Conservation (phyloP, 2,888 invertebrate genomes). For the Melieria crassipennis region DNA sequence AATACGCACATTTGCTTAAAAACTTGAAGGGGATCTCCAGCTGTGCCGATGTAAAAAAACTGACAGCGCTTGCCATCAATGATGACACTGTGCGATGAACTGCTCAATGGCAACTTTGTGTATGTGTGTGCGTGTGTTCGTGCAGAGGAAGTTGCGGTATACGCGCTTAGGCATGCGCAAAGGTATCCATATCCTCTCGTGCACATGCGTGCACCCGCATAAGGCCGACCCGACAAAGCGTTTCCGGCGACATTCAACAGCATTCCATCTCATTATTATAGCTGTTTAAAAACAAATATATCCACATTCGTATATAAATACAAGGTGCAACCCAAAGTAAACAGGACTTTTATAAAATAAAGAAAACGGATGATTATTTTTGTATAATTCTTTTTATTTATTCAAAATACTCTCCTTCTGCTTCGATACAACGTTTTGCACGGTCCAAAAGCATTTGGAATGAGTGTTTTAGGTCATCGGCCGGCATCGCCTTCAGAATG, state of each 20-base stretch:
- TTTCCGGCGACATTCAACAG: background rate
- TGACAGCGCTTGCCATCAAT: background rate
- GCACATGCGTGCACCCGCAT: background rate
- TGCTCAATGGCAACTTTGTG: background rate
- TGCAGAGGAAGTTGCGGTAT: conserved; percentile 1
- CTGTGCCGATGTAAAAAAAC: background rate
- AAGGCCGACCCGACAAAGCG: background rate
- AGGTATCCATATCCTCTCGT: background rate
- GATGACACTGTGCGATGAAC: too few relatives aligned
- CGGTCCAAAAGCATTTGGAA: too few relatives aligned
- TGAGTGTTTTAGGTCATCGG: too few relatives aligned
- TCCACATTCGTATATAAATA: background rate
- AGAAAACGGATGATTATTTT: too few relatives aligned
- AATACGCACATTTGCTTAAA: background rate
- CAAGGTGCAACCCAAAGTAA: too few relatives aligned
- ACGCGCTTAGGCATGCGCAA: background rate
- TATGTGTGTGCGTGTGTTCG: conserved; percentile 10
- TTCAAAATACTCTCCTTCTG: too few relatives aligned
- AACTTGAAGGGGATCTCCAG: conserved; percentile 1
- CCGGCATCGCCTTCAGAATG: too few relatives aligned
- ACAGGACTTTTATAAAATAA: too few relatives aligned
- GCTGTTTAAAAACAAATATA: conserved; percentile 3
- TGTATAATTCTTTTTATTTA: too few relatives aligned
- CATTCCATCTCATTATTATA: too few relatives aligned
- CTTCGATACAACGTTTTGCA: too few relatives aligned